phyloP scores from a whole-genome alignment of 1,140 invertebrate genomes.

The Drosophila bocqueti region DNA sequence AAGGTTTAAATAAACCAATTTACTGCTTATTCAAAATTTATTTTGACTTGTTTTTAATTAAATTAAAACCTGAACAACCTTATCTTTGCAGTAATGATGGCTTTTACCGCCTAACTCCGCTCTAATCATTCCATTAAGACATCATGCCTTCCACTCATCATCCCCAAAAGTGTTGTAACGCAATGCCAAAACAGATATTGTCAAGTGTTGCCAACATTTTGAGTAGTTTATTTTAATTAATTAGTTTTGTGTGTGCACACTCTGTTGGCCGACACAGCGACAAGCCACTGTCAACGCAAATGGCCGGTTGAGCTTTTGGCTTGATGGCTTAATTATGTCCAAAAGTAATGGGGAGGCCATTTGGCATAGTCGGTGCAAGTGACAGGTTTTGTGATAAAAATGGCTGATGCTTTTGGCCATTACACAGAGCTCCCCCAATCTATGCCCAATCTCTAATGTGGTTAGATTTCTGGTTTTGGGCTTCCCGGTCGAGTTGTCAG shows the following conservation, averaged over 20 bases:
- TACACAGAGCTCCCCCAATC: slow-evolving; percentile 17
- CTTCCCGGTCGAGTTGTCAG: slow-evolving; percentile 49
- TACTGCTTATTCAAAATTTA: background rate
- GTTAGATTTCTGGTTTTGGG: slow-evolving; percentile 25
- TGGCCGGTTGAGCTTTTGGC: slow-evolving; percentile 64
- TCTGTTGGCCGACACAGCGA: slow-evolving; percentile 51
- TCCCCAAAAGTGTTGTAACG: slow-evolving; percentile 41
- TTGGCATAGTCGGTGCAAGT: slow-evolving; percentile 52
- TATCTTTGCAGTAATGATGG: background rate
- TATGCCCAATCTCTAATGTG: slow-evolving; percentile 22
- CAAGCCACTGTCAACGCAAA: slow-evolving; percentile 76
- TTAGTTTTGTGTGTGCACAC: slow-evolving; percentile 42
- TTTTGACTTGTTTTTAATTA: background rate
- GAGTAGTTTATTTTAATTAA: slow-evolving; percentile 68
- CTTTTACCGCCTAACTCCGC: slow-evolving; percentile 4
- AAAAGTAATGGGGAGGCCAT: slow-evolving; percentile 67
- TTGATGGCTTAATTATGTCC: slow-evolving; percentile 81
- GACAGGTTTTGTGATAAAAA: slow-evolving; percentile 66
- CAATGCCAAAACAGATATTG: slow-evolving; percentile 34
- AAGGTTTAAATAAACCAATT: background rate
- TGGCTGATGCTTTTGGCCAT: slow-evolving; percentile 50
- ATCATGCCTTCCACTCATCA: slow-evolving; percentile 19
- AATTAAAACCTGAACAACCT: background rate
- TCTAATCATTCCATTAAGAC: slow-evolving; percentile 21
- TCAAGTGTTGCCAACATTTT: slow-evolving; percentile 25